phyloP scores from a whole-genome alignment of 2,888 invertebrate species.

The Pandemis heparana region DNA sequence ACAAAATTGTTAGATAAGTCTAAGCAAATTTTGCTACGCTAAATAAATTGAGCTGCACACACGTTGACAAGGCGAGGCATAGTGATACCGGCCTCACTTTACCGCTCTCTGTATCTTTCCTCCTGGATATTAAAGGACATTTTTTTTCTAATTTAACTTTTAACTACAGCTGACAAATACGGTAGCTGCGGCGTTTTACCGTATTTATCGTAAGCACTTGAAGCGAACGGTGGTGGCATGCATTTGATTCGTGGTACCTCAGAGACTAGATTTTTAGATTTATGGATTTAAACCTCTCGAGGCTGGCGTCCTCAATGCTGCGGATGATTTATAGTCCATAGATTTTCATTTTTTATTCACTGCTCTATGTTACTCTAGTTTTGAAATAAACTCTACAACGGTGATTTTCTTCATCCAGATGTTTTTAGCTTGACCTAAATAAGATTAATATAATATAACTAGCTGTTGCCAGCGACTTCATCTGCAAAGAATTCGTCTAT shows the following conservation, averaged over 20 bases:
- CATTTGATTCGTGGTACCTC: conserved; percentile 28
- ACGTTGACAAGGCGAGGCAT: too few relatives aligned
- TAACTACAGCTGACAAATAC: background rate
- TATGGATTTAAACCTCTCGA: conserved; percentile 27
- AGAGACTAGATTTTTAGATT: conserved; percentile 35
- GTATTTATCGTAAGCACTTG: background rate
- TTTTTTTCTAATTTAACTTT: too few relatives aligned
- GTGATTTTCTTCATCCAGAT: background rate
- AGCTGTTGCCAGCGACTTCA: too few relatives aligned
- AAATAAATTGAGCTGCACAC: too few relatives aligned
- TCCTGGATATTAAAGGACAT: too few relatives aligned
- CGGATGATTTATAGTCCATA: conserved; percentile 31
- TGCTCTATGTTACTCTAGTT: background rate
- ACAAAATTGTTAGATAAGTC: too few relatives aligned
- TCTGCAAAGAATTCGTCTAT: too few relatives aligned
- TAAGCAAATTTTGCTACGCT: too few relatives aligned
- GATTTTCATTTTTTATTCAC: background rate
- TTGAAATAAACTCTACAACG: background rate
- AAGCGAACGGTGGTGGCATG: conserved; percentile 26
- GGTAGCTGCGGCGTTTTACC: background rate
- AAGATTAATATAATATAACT: too few relatives aligned
- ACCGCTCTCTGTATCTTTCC: too few relatives aligned
- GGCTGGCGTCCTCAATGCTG: conserved; percentile 17
- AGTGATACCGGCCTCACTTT: too few relatives aligned
- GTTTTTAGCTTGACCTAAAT: too few relatives aligned